These are phyloP conservation scores for Phyto melanocephala DNA, from an alignment of 2,888 invertebrate genomes.

Conservation along the genomic window DNA sequence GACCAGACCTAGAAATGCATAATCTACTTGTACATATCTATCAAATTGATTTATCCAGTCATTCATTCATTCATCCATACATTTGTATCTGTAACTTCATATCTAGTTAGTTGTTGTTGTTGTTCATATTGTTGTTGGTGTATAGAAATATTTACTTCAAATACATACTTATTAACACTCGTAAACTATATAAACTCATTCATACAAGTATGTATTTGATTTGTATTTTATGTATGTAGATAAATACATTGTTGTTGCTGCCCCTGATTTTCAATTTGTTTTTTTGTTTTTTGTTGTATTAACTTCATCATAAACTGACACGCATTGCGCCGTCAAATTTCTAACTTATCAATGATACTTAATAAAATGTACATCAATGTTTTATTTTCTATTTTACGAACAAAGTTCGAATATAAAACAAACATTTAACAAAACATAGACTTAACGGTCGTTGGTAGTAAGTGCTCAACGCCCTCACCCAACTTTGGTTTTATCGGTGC, in stretches of 20 bases:
- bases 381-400: neutral
- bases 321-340: slow-evolving; percentile 5
- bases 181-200: neutral
- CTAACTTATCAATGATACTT: slow-evolving; percentile 28
- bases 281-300: neutral
- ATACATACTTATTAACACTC: slow-evolving; percentile 17
- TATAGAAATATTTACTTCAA: slow-evolving; percentile 18
- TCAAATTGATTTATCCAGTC: neutral
- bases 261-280: slow-evolving; percentile 33
- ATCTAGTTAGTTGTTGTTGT: no score
- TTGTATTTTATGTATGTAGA: neutral
- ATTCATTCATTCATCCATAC: neutral
- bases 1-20: neutral
- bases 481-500: no score
- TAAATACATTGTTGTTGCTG: neutral
- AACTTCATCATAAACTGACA: slow-evolving; percentile 8
- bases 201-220: neutral
- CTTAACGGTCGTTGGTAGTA: neutral
- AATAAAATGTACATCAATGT: slow-evolving; percentile 21
- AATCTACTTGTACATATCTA: neutral
- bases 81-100: neutral
- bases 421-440: neutral
- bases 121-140: neutral
- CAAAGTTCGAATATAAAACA: neutral
- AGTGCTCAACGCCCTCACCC: neutral